These are phyloP conservation scores for Epistrophella euchroma DNA, from an alignment of 2,888 invertebrate genomes.

Conservation along the genomic window DNA sequence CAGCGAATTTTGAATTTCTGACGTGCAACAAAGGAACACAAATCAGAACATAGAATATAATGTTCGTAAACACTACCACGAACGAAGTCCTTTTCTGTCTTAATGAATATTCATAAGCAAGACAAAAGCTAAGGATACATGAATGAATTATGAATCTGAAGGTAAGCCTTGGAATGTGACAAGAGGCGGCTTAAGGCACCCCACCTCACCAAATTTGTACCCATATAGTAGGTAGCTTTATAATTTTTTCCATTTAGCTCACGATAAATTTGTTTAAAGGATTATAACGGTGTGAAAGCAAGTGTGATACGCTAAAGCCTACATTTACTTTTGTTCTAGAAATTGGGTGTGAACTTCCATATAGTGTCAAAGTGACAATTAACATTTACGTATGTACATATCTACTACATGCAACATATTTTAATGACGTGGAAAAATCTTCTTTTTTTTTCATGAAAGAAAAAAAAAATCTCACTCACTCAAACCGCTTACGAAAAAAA, in stretches of 20 bases:
- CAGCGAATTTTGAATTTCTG: constrained; percentile 27
- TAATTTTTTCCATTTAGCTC: constrained; percentile 39
- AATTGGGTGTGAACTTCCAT: not conserved
- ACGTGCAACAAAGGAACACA: constrained; percentile 24
- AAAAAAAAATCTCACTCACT: constrained; percentile 25
- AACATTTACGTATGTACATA: not conserved
- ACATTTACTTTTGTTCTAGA: constrained; percentile 26
- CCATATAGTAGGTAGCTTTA: too few relatives aligned
- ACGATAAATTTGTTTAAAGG: constrained; percentile 52
- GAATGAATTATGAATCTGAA: constrained; percentile 33
- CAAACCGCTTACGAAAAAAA: constrained; percentile 46
- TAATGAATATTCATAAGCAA: constrained; percentile 65
- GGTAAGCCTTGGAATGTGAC: not conserved
- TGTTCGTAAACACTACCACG: too few relatives aligned
- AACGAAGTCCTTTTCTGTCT: constrained; percentile 45
- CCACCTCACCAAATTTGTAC: constrained; percentile 34
- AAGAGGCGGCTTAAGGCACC: not conserved
- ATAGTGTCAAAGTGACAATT: not conserved
- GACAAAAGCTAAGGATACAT: constrained; percentile 27
- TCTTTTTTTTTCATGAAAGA: not conserved
- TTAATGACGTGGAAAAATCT: constrained; percentile 14
- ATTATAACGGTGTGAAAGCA: constrained; percentile 52
- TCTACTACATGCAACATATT: constrained; percentile 38
- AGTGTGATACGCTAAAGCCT: constrained; percentile 33
- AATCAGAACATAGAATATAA: constrained; percentile 13